phyloP scores from a whole-genome alignment of 2,888 invertebrate genomes.

The Drosophila recens region DNA sequence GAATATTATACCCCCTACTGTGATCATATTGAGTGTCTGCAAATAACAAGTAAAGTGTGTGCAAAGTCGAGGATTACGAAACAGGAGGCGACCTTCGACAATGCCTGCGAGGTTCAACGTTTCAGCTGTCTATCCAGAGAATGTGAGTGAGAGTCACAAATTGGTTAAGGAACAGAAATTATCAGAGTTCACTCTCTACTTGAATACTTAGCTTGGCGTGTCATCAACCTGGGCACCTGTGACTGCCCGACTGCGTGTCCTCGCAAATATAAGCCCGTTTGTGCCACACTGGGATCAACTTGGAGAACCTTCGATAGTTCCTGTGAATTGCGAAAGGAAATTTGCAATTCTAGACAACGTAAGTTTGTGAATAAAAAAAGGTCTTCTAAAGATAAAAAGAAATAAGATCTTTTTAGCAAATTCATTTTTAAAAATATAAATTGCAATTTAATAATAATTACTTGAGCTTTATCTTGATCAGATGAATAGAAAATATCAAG shows the following conservation, averaged over 20 bases:
- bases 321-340: constrained; percentile 34
- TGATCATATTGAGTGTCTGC: constrained; percentile 23
- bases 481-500: no score
- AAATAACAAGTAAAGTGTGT: constrained; percentile 22
- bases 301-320: constrained; percentile 26
- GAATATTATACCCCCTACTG: constrained; percentile 14
- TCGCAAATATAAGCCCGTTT: constrained; percentile 21
- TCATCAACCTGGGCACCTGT: constrained; percentile 37
- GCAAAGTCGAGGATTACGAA: constrained; percentile 3
- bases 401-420: no score
- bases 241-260: constrained; percentile 41
- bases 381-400: no score
- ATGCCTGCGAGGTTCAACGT: constrained; percentile 39
- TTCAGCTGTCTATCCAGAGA: constrained; percentile 35
- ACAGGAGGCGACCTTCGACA: constrained; percentile 39
- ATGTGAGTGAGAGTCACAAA: constrained; percentile 5
- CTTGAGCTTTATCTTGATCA: no score
- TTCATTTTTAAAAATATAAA: no score
- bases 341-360: constrained; percentile 34
- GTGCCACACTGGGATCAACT: constrained; percentile 1
- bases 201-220: constrained; percentile 28
- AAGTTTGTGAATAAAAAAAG: constrained; percentile 5
- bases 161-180: neutral
- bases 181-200: neutral
- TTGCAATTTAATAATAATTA: no score